Conservation (phyloP, 1,140 invertebrate genomes). For the Eumaeus atala region DNA sequence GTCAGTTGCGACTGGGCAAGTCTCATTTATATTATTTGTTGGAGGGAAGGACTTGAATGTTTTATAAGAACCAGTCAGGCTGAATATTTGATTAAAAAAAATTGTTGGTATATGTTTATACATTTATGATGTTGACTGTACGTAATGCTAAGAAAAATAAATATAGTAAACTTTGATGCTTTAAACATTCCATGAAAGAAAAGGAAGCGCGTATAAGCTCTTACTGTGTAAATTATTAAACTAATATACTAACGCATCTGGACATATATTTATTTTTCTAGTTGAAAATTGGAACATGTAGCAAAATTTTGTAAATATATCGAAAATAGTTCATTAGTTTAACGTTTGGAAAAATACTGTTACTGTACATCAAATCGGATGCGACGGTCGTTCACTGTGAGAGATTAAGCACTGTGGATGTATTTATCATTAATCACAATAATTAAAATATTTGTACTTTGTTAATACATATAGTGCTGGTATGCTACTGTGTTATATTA, state of each 20-base stretch:
- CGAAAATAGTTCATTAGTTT: not conserved
- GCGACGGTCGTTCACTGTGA: no score
- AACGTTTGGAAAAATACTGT: not conserved
- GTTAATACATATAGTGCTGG: no score
- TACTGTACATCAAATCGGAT: not conserved
- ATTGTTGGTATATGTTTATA: no score
- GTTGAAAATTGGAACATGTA: not conserved
- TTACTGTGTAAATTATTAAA: not conserved
- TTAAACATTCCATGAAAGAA: not conserved
- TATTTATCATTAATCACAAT: no score
- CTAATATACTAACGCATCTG: slow-evolving; percentile 1
- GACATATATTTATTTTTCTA: slow-evolving; percentile 10
- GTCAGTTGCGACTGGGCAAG: not conserved
- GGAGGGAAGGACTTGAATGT: not conserved
- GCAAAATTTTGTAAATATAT: slow-evolving; percentile 9
- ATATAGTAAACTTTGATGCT: slow-evolving; percentile 1
- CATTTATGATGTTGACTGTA: slow-evolving; percentile 1
- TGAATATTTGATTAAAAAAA: not conserved
- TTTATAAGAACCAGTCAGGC: not conserved
- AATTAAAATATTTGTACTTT: no score
- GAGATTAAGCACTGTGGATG: no score
- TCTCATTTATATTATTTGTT: no score
- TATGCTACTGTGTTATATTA: not conserved
- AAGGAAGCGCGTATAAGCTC: not conserved
- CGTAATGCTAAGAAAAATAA: slow-evolving; percentile 1